Evolutionary conservation across 2,797 vertebrate species (phyloP).

Genomic region (Cyprinodon diabolis): DNA sequence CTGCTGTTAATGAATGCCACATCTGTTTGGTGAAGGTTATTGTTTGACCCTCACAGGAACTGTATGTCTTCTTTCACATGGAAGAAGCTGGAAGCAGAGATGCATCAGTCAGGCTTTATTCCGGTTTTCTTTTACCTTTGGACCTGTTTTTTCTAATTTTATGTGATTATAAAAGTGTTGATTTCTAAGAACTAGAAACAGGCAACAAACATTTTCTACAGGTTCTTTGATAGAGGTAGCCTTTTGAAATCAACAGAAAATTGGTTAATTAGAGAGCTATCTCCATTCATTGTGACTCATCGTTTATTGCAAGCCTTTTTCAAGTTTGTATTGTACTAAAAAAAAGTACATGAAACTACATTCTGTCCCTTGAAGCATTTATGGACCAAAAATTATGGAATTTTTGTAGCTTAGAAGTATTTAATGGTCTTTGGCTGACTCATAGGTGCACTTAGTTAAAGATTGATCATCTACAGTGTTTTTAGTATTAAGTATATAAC

Average conservation of each 20-base stretch:
- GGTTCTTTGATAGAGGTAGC: background rate
- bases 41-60: background rate
- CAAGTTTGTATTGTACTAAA: background rate
- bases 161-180: background rate
- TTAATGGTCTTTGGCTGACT: background rate
- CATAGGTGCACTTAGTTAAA: background rate
- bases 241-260: background rate
- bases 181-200: background rate
- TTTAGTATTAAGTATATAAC: background rate
- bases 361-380: background rate
- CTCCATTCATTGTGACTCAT: background rate
- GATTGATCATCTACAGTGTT: background rate
- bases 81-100: background rate
- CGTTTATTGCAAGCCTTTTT: background rate
- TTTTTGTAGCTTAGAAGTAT: background rate
- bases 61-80: background rate
- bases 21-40: background rate
- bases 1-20: background rate
- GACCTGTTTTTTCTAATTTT: too few relatives aligned
- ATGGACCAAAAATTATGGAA: background rate
- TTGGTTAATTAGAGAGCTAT: background rate
- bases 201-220: background rate
- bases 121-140: background rate
- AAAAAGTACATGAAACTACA: background rate
- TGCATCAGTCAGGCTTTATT: too few relatives aligned